Evolutionary conservation across 2,797 vertebrate genomes (phyloP).

Genomic region (Tauraco hartlaubi): DNA sequence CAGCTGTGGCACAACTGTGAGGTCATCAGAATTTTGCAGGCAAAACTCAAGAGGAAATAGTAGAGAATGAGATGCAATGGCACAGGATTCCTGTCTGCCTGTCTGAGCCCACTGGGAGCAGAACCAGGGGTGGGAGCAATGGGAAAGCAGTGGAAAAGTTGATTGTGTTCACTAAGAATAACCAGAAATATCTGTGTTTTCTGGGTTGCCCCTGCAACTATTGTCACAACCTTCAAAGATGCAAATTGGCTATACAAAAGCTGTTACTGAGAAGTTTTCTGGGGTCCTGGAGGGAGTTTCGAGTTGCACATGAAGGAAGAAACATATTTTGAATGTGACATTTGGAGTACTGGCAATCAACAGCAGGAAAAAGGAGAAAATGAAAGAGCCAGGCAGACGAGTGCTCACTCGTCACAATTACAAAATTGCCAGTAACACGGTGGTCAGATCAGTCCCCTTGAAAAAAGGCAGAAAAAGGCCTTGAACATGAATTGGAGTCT

Average conservation of each 20-base stretch:
- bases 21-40: not conserved
- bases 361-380: not conserved
- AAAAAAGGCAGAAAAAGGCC: not conserved
- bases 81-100: not conserved
- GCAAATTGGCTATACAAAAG: not conserved
- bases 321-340: not conserved
- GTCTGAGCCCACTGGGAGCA: not conserved
- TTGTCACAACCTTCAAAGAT: not conserved
- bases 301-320: not conserved
- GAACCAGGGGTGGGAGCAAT: not conserved
- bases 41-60: not conserved
- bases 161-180: not conserved
- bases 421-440: not conserved
- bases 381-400: not conserved
- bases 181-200: not conserved
- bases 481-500: not conserved
- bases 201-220: not conserved
- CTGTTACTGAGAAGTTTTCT: not conserved
- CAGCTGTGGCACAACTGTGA: not conserved
- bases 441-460: not conserved
- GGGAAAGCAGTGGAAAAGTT: not conserved
- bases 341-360: not conserved
- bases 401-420: not conserved
- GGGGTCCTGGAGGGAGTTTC: not conserved
- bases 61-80: not conserved